phyloP scores from a whole-genome alignment of 1,140 invertebrate species.

The Panonychus citri region DNA sequence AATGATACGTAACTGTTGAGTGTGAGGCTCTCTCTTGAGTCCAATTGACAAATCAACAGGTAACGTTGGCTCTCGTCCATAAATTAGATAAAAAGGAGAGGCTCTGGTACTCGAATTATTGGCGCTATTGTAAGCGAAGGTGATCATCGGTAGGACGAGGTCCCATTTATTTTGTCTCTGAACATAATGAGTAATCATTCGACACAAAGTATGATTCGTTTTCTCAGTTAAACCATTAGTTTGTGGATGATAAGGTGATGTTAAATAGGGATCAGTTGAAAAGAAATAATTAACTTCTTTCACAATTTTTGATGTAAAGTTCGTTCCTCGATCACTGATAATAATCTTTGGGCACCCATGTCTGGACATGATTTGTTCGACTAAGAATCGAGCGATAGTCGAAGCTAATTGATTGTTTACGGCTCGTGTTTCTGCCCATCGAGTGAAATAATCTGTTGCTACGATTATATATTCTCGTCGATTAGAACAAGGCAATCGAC shows the following conservation, averaged over 20 bases:
- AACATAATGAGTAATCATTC: background rate
- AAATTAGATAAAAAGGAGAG: background rate
- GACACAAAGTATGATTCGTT: background rate
- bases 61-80: background rate
- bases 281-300: background rate
- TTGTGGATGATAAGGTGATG: background rate
- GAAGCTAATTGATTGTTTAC: constrained; percentile 3
- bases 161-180: background rate
- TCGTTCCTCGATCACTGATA: no score
- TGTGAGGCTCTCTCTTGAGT: no score
- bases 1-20: no score
- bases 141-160: background rate
- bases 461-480: constrained; percentile 14
- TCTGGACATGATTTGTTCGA: background rate
- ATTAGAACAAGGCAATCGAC: constrained; percentile 6
- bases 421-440: constrained; percentile 14
- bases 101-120: background rate
- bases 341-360: background rate
- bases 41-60: background rate
- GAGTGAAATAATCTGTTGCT: constrained; percentile 15
- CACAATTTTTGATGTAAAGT: background rate
- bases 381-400: background rate
- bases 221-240: background rate
- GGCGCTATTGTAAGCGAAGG: background rate
- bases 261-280: background rate